Evolutionary conservation across 1,140 invertebrate species (phyloP).

Genomic region (Cydia amplana): DNA sequence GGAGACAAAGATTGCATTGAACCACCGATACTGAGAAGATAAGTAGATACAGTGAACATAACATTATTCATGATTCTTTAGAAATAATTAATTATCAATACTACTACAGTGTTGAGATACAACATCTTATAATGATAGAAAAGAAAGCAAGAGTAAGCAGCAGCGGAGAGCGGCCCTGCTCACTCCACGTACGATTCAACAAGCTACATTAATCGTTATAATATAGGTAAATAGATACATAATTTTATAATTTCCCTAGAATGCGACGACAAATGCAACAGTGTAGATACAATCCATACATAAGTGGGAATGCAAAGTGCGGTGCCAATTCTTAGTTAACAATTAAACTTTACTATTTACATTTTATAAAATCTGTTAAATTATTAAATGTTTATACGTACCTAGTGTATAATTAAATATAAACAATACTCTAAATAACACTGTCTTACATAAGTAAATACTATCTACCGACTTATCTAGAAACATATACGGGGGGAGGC

Average conservation of each 20-base stretch:
- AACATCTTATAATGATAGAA: constrained; percentile 64
- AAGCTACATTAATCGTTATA: constrained; percentile 62
- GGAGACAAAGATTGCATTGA: constrained; percentile 79
- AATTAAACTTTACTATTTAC: constrained; percentile 41
- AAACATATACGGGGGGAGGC: too few species aligned
- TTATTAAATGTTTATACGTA: constrained; percentile 7
- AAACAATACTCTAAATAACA: constrained; percentile 21
- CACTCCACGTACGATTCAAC: constrained; percentile 55
- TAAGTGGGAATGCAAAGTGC: constrained; percentile 64
- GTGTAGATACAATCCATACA: constrained; percentile 59
- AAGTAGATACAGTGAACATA: constrained; percentile 66
- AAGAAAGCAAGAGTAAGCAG: constrained; percentile 72
- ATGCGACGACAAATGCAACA: constrained; percentile 68
- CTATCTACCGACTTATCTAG: constrained; percentile 29
- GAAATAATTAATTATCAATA: constrained; percentile 67
- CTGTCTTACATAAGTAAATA: background rate
- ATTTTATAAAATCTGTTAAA: constrained; percentile 37
- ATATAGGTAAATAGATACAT: constrained; percentile 45
- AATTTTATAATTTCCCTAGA: constrained; percentile 47
- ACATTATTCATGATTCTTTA: constrained; percentile 66
- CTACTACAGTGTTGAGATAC: constrained; percentile 68
- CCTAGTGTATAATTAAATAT: constrained; percentile 4
- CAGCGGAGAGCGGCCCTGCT: constrained; percentile 46
- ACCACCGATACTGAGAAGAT: constrained; percentile 70
- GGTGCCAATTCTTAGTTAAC: constrained; percentile 55